phyloP scores from a whole-genome alignment of 2,113 vertebrate species.

The Pardalotus punctatus region DNA sequence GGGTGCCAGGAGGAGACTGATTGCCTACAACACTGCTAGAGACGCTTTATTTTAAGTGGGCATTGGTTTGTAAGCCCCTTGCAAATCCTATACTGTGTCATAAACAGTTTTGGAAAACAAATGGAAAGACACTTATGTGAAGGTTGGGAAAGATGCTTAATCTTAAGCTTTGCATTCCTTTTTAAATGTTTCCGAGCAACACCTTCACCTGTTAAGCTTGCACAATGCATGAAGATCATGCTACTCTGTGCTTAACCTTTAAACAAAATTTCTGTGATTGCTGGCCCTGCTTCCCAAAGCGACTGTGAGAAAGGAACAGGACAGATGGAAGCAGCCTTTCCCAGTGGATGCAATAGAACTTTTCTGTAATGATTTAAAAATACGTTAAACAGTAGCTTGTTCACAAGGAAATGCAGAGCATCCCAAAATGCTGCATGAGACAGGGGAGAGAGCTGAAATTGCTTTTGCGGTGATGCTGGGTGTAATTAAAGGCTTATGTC shows the following conservation, averaged over 20 bases:
- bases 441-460: slow-evolving; percentile 11
- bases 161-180: background rate
- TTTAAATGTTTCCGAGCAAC: background rate
- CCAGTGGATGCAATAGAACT: background rate
- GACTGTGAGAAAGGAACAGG: background rate
- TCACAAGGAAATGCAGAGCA: slow-evolving; percentile 9
- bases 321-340: slow-evolving; percentile 28
- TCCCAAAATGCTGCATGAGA: background rate
- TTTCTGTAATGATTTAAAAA: slow-evolving; percentile 40
- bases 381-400: slow-evolving; percentile 16
- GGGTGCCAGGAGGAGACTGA: background rate
- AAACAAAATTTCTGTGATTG: background rate
- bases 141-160: background rate
- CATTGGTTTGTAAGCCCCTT: background rate
- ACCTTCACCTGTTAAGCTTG: background rate
- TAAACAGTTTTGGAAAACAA: background rate
- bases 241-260: background rate
- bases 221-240: background rate
- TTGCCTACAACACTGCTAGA: background rate
- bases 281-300: background rate
- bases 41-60: background rate
- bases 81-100: background rate
- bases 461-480: background rate
- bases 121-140: background rate
- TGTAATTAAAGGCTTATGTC: slow-evolving; percentile 47